Base-by-base conservation (phyloP, 1,140 invertebrate genomes). In the Temnothorax nylanderi region DNA sequence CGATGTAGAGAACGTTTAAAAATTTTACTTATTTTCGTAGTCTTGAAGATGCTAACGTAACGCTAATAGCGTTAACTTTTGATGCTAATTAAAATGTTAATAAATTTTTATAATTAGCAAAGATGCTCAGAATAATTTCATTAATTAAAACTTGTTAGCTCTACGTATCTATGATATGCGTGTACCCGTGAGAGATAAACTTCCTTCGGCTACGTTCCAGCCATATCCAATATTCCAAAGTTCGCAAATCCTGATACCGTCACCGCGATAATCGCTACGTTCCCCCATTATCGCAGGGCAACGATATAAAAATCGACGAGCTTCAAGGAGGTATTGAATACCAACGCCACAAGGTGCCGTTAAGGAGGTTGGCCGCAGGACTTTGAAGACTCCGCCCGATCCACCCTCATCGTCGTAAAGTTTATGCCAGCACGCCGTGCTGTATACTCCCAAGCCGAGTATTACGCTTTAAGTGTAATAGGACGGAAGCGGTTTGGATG, bases 381-480 rank as follows among this genome's bases (percentile, higher is more conserved):
- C 85, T 86, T 80, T 51, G 49, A 86, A 69, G 77, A 81, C 78
- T 86, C 41, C 37, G 77, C 64, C 16, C 86, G 82, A 62, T 81
- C 69, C 58, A 65, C 58, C 81, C 82, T 87, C 82, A 86, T 87
- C 86, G 75, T 86, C 67, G 82, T 87, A 87, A 87, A 87, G 80
- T 87, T 86, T 86, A 87, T 86, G 58, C 86, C 69, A 62, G 44
- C 80, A 60, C 47, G 69, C 41, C 54, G 85, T 51, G 49, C 51
- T 81, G 47, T 80, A 49, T 86, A 84, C 80, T 58, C 82, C 37
- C 56, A 47, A 84, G 71, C 72, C 41, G 7, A 47, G 74, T 85
- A 85, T 85, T 85, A 85, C 74, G 60, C 58, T 76, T 75, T 75
- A 84, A 85, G 81, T 34, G 81, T 82, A 60, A 26, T 21, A 74